phyloP scores from a whole-genome alignment of 1,140 invertebrate genomes.

The Mercenaria mercenaria region DNA sequence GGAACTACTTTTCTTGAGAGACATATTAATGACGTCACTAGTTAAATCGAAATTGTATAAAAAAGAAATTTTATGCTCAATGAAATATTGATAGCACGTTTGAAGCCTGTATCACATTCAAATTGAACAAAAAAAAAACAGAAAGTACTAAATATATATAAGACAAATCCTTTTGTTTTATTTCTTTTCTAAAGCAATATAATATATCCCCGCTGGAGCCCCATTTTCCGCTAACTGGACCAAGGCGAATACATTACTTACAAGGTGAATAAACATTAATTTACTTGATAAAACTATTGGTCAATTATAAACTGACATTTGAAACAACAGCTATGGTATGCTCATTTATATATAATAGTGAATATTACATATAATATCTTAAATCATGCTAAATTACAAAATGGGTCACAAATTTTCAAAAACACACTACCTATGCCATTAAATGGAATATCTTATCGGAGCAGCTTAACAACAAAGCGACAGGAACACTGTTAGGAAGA shows the following conservation, averaged over 20 bases:
- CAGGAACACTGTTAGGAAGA: background rate
- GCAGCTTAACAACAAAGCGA: conserved; percentile 19
- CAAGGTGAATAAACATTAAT: too few relatives aligned
- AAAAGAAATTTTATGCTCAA: background rate
- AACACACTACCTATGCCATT: background rate
- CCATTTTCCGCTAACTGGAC: background rate
- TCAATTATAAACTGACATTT: too few relatives aligned
- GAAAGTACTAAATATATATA: too few relatives aligned
- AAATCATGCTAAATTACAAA: too few relatives aligned
- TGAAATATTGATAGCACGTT: too few relatives aligned
- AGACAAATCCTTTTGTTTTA: background rate
- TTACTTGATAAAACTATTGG: too few relatives aligned
- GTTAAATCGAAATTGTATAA: background rate
- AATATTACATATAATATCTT: too few relatives aligned
- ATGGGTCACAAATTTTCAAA: background rate
- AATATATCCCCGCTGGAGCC: background rate
- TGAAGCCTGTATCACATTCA: too few relatives aligned
- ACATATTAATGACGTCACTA: background rate
- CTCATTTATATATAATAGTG: too few relatives aligned
- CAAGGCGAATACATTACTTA: conserved; percentile 22
- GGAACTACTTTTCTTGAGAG: conserved; percentile 23
- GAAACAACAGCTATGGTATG: too few relatives aligned
- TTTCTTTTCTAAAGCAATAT: too few relatives aligned
- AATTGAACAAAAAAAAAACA: too few relatives aligned
- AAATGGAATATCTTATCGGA: background rate